phyloP scores from a whole-genome alignment of 2,888 invertebrate genomes.

The Leucophora obtusa region DNA sequence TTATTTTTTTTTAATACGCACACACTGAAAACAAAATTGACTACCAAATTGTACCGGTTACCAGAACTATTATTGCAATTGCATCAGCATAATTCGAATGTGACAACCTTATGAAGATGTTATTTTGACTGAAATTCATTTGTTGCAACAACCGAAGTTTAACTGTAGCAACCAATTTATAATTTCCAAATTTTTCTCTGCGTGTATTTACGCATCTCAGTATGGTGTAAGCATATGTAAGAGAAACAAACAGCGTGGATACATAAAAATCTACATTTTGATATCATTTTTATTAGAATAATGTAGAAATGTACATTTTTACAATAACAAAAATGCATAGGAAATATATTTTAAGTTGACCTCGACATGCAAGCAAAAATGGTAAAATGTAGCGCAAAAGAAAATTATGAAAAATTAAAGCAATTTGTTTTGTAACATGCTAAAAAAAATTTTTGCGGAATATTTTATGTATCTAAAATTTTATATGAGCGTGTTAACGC shows the following conservation, averaged over 20 bases:
- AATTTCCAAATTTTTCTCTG: too few species aligned
- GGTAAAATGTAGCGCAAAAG: neutral
- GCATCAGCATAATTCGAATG: too few species aligned
- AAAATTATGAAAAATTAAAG: constrained; percentile 10
- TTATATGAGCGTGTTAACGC: too few species aligned
- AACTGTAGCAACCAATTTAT: too few species aligned
- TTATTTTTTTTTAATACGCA: neutral
- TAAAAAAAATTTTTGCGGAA: neutral
- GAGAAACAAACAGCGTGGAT: neutral
- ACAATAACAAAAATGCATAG: constrained; percentile 10
- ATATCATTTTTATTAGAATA: neutral
- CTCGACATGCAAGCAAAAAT: constrained; percentile 29
- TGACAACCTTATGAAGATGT: too few species aligned
- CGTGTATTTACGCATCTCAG: neutral
- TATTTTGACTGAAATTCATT: too few species aligned
- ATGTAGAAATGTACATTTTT: neutral
- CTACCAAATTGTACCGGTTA: too few species aligned
- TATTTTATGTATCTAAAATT: too few species aligned
- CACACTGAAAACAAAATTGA: too few species aligned
- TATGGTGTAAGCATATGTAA: neutral
- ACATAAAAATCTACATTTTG: neutral
- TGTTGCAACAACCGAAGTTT: too few species aligned
- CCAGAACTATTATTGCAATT: too few species aligned
- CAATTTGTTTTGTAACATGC: neutral
- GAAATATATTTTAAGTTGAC: constrained; percentile 23